Evolutionary conservation across 2,113 vertebrate genomes (phyloP).

Genomic region (Aphyosemion australe): DNA sequence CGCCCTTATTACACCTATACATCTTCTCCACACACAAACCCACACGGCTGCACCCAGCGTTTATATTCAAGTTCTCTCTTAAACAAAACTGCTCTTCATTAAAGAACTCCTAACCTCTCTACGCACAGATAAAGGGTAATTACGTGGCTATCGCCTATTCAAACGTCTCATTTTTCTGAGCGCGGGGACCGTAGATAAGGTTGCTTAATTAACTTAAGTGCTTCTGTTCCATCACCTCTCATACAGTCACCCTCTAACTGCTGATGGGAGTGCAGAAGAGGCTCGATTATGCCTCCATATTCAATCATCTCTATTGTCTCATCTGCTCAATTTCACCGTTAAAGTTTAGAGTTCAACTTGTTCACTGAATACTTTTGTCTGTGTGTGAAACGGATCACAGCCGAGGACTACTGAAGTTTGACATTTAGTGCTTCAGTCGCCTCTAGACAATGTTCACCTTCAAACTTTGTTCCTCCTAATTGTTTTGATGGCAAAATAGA

Average conservation of each 20-base stretch:
- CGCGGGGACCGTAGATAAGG: conserved; percentile 69
- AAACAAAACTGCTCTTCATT: conserved; percentile 69
- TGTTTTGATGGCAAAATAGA: background rate
- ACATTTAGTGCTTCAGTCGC: background rate
- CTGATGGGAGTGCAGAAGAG: conserved; percentile 55
- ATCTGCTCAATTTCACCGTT: conserved; percentile 51
- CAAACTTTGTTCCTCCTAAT: background rate
- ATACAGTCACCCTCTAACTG: conserved; percentile 44
- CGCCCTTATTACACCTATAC: background rate
- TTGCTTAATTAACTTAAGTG: conserved; percentile 77
- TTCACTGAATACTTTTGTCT: conserved; percentile 26
- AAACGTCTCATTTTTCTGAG: conserved; percentile 63
- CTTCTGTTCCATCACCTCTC: conserved; percentile 69
- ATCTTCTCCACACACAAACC: conserved; percentile 2
- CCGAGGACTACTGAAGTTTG: conserved; percentile 5
- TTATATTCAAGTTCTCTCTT: conserved; percentile 59
- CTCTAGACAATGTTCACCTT: background rate
- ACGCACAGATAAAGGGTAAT: conserved; percentile 73
- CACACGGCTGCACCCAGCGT: conserved; percentile 10
- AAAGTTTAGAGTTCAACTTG: conserved; percentile 54
- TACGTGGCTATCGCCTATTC: conserved; percentile 71
- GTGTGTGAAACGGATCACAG: background rate
- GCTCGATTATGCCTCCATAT: conserved; percentile 52
- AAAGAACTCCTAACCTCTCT: conserved; percentile 66
- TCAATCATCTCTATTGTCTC: conserved; percentile 67